Evolutionary conservation across 1,140 invertebrate genomes (phyloP).

Genomic region (Leptestheria dahalacensis): DNA sequence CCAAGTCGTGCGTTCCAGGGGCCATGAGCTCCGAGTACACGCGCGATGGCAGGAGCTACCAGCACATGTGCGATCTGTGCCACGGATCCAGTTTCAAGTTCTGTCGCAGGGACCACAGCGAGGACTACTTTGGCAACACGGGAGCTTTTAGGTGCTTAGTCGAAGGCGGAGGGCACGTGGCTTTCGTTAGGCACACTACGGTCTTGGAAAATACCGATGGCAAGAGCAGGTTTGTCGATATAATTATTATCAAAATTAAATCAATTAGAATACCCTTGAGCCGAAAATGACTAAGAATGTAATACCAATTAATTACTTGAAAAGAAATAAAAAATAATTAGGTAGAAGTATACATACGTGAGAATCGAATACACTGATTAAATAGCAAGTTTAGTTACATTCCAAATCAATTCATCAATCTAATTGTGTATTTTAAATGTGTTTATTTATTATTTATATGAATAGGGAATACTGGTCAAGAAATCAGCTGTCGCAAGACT

Average conservation of each 20-base stretch:
- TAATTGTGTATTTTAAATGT: neutral
- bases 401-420: neutral
- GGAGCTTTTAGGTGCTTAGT: conserved; percentile 82
- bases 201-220: conserved; percentile 82
- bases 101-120: conserved; percentile 66
- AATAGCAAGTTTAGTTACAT: too few species aligned
- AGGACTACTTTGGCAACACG: conserved; percentile 76
- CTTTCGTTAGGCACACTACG: conserved; percentile 85
- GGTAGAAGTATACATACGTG: too few species aligned
- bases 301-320: too few species aligned
- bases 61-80: conserved; percentile 81
- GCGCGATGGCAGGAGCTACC: conserved; percentile 48
- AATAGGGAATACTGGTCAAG: conserved; percentile 73
- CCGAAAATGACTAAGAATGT: too few species aligned
- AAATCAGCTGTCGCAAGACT: conserved; percentile 46
- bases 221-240: conserved; percentile 50
- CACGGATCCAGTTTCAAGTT: conserved; percentile 66
- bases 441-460: neutral
- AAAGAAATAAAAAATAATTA: too few species aligned
- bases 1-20: conserved; percentile 77
- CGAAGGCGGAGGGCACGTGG: conserved; percentile 86
- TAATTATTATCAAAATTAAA: too few species aligned
- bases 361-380: too few species aligned
- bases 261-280: too few species aligned
- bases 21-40: conserved; percentile 68